Evolutionary conservation across 2,888 invertebrate species (phyloP).

Genomic region (Synergus japonicus): DNA sequence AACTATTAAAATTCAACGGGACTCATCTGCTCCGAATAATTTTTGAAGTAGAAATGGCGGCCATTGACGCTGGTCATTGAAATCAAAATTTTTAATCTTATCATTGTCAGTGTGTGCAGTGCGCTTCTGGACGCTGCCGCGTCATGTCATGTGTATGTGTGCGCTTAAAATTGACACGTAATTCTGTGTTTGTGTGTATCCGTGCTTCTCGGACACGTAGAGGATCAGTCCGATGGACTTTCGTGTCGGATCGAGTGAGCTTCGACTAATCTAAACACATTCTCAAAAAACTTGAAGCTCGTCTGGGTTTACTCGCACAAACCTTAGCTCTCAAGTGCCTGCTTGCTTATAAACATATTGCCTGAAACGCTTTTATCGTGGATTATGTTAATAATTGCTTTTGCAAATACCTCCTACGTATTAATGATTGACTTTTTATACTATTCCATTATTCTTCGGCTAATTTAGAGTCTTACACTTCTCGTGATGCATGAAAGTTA

Average conservation of each 20-base stretch:
- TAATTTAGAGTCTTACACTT: background rate
- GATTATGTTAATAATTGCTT: constrained; percentile 21
- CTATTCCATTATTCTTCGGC: background rate
- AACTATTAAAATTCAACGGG: constrained; percentile 12
- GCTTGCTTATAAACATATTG: constrained; percentile 37
- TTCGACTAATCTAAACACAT: constrained; percentile 33
- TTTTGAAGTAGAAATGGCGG: constrained; percentile 49
- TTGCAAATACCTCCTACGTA: constrained; percentile 25
- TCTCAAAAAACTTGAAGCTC: constrained; percentile 18
- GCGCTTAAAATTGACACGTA: constrained; percentile 57
- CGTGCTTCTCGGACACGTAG: background rate
- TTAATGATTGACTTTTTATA: constrained; percentile 19
- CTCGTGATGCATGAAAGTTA: background rate
- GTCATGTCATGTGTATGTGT: constrained; percentile 57
- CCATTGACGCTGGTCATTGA: constrained; percentile 51
- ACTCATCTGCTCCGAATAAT: constrained; percentile 29
- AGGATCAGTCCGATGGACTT: constrained; percentile 7
- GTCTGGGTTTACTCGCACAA: constrained; percentile 8
- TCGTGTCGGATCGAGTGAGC: background rate
- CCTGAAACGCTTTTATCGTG: constrained; percentile 20
- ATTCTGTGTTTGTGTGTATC: constrained; percentile 44
- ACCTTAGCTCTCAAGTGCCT: constrained; percentile 29
- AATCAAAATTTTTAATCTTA: constrained; percentile 46
- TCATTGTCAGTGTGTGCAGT: constrained; percentile 76
- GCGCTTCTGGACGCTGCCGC: constrained; percentile 74